Evolutionary conservation across 2,797 vertebrate genomes (phyloP), one percentile per base, ranked within the genome.

Genomic region (Sardinella longiceps): DNA sequence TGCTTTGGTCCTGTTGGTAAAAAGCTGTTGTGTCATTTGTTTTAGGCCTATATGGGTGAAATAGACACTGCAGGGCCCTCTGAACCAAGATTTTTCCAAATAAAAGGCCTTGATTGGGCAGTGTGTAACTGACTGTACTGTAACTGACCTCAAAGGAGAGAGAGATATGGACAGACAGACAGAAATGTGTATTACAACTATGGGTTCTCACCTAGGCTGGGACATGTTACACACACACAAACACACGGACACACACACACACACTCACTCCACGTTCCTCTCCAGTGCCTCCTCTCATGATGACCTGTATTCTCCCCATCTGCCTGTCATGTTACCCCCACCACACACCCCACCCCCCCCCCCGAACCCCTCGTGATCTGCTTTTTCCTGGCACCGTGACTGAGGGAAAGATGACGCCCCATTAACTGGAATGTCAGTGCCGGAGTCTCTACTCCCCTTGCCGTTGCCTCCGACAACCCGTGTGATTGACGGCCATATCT

Each of bases 351-450:
- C 33, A 0, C 15, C 14, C 66, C 14, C 66, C 66, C 15, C 14
- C n/a, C n/a, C 66, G 30, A 30, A 9, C 70, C 33, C 70, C 70
- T 43, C 80, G 2, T 63, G 58, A 77, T 88, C 83, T 25, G 37
- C 70, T 80, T 80, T 39, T 51, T 86, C 85, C 82, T 85, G 53
- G 80, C 84, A 33, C 33, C 50, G 70, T 87, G 85, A 51, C 60
- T 33, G 83, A 85, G 82, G 85, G 66, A 4, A 45, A 84, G 30
- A 82, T 80, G 14, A 86, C 39, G 85, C 90, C 66, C 88, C 90
- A 91, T 93, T 93, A 92, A 90, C 87, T 86, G 87, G 82, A 93
- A 90, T 90, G 91, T 92, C 92, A 89, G 82, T 87, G 82, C 88
- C 86, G 84, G 81, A 60, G 82, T 88, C 84, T 82, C 85, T 23